Conservation (phyloP, 2,113 vertebrate genomes). For the Indri indri region DNA sequence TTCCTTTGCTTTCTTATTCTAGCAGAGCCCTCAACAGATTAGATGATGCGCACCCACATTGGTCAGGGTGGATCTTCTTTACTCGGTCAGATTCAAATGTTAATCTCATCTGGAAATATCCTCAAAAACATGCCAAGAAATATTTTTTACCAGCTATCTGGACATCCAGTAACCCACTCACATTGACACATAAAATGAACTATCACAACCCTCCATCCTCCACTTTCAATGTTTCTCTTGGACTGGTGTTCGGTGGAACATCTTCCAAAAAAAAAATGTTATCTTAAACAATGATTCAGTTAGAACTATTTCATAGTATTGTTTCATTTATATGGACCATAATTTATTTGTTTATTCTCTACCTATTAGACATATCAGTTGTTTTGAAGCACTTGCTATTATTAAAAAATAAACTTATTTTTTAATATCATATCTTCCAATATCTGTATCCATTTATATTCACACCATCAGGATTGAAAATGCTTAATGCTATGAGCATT, state of each 20-base stretch:
- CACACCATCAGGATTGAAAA: background rate
- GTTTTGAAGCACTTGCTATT: background rate
- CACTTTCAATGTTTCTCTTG: background rate
- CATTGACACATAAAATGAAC: background rate
- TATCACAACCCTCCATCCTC: background rate
- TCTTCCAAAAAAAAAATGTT: background rate
- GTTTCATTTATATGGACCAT: background rate
- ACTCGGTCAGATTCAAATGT: background rate
- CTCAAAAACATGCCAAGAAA: background rate
- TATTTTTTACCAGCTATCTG: background rate
- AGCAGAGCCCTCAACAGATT: background rate
- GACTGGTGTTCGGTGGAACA: background rate
- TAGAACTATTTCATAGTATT: background rate
- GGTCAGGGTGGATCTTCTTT: background rate
- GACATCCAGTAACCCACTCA: background rate
- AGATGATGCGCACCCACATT: background rate
- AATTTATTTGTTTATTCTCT: background rate
- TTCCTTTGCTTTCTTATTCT: background rate
- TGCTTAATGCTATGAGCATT: background rate
- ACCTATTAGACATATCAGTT: background rate
- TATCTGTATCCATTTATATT: background rate
- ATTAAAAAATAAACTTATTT: background rate
- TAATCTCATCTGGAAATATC: background rate
- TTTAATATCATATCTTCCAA: background rate
- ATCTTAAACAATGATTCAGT: background rate